phyloP scores from a whole-genome alignment of 2,113 vertebrate species.

The Brienomyrus longianalis region DNA sequence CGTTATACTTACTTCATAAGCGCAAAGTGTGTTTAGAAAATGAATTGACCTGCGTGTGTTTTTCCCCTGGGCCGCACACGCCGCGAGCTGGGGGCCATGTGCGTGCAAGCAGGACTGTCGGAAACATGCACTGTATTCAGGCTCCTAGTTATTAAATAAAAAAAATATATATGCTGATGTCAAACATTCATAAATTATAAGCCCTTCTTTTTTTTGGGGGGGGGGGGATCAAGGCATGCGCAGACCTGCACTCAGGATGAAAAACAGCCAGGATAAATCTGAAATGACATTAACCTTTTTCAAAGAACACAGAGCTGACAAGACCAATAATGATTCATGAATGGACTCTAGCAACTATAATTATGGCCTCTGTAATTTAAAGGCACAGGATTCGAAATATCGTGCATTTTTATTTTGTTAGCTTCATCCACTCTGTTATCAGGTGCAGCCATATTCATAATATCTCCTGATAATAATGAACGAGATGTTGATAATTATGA shows the following conservation, averaged over 20 bases:
- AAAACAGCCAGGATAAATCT: not conserved
- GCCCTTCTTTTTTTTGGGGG: not conserved
- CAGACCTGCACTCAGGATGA: not conserved
- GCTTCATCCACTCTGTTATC: not conserved
- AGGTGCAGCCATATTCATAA: not conserved
- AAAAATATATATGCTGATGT: conserved; percentile 5
- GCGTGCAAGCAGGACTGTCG: not conserved
- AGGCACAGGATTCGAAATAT: not conserved
- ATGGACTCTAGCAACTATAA: not conserved
- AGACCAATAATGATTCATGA: conserved; percentile 9
- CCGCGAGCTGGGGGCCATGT: not conserved
- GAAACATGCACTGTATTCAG: not conserved
- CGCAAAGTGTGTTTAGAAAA: not conserved
- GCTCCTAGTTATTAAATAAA: not conserved
- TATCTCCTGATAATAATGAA: not conserved
- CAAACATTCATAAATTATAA: conserved; percentile 1
- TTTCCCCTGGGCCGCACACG: not conserved
- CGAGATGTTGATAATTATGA: not conserved
- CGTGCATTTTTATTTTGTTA: not conserved
- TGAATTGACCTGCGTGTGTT: not conserved
- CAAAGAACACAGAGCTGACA: conserved; percentile 6
- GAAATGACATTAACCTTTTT: conserved; percentile 2
- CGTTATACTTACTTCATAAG: not conserved
- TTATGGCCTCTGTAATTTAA: conserved; percentile 2
- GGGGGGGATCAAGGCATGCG: not conserved